Base-by-base conservation (phyloP, 2,113 vertebrate genomes). In the Paraplagusia blochii region DNA sequence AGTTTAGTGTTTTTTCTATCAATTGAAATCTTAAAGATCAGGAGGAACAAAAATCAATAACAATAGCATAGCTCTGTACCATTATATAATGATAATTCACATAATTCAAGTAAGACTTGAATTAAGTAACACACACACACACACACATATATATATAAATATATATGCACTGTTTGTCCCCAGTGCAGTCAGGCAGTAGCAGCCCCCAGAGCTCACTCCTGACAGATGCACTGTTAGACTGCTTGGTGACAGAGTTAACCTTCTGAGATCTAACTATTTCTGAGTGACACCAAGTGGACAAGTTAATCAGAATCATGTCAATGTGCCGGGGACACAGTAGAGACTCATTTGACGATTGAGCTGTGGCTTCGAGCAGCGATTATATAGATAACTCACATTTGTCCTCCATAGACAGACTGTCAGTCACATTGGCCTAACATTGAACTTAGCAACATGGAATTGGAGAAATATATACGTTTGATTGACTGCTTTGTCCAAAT, bases 381-480 rank as follows among this genome's bases (percentile, higher is more conserved):
- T 33, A 50, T 17, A 48, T 33, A 8, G 44, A 16, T 4, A 13
- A 53, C 44, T 29, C 8, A 5, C 9, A 17, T 70, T 46, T 5
- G 59, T 74, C 33, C 52, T 64, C 54, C 54, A 55, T 58, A 75
- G 70, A 69, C 44, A 36, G 4, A 19, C 9, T 40, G 45, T 67
- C 68, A 45, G 73, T 57, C 59, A 63, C 19, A 17, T 33, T 74
- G 63, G 50, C 80, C 72, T 60, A 77, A 49, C 79, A 50, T 8
- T 61, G 51, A 54, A 69, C 59, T 56, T 80, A 39, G 55, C 17
- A 46, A 40, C 1, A 7, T 1, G 4, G 10, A 4, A 53, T 11
- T 16, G n/a, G 17, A 53, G 22, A 22, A 18, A 33, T 59, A 29
- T 29, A 2, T 29, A 29, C 6, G 2, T 29, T 29, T 4, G 2